These are phyloP conservation scores for Silurus asotus DNA, from an alignment of 2,113 vertebrate genomes.

Conservation along the genomic window DNA sequence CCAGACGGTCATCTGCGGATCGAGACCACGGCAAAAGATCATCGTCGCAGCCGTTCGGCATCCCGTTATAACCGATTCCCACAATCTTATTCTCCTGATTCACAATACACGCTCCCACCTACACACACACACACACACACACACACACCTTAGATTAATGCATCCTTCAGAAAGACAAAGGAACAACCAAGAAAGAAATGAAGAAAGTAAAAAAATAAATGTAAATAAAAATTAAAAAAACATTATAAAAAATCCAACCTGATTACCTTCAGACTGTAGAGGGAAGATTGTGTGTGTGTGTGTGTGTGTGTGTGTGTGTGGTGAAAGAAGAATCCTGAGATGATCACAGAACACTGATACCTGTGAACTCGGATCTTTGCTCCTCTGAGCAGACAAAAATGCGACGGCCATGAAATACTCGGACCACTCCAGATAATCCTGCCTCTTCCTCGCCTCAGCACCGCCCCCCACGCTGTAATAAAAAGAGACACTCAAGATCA, in stretches of 20 bases:
- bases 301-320: background rate
- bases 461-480: background rate
- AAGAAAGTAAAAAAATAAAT: background rate
- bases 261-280: background rate
- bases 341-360: conserved; percentile 61
- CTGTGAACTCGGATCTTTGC: conserved; percentile 97
- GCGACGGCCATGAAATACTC: conserved; percentile 99
- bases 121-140: conserved; percentile 24
- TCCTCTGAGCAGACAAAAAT: conserved; percentile 95
- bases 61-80: conserved; percentile 96
- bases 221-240: background rate
- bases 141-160: background rate
- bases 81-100: conserved; percentile 96
- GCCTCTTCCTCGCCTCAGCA: conserved; percentile 75
- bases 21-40: conserved; percentile 79
- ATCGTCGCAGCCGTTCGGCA: conserved; percentile 88
- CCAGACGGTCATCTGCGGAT: conserved; percentile 71
- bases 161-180: background rate
- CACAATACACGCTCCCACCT: conserved; percentile 98
- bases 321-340: background rate
- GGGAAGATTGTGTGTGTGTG: no score
- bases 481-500: background rate
- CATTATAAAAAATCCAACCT: background rate
- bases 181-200: background rate
- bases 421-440: conserved; percentile 94